Percentiles rank a stretch among this genome's conserved stretches.
These are phyloP conservation scores for Rutilus rutilus DNA, from an alignment of 2,113 vertebrate genomes.

Conservation along the genomic window DNA sequence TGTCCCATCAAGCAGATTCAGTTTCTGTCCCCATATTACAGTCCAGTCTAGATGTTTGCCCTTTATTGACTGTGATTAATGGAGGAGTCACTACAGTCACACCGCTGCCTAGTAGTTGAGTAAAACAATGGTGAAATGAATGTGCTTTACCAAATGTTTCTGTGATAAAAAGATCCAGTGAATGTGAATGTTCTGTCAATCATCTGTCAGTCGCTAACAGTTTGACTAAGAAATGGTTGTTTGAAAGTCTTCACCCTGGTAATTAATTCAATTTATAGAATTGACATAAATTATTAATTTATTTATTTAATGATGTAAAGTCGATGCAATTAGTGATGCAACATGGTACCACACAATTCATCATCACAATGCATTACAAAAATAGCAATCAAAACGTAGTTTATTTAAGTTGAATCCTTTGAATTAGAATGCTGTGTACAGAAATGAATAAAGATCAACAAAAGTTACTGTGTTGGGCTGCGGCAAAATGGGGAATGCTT, in stretches of 20 bases:
- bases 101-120: neutral
- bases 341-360: neutral
- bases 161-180: too few relatives aligned
- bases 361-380: neutral
- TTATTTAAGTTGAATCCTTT: neutral
- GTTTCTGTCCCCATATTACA: conserved; percentile 49
- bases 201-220: too few relatives aligned
- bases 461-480: neutral
- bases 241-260: neutral
- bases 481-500: neutral
- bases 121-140: too few relatives aligned
- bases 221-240: neutral
- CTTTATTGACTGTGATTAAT: conserved; percentile 26
- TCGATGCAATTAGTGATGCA: neutral
- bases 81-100: conserved; percentile 41
- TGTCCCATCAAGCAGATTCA: neutral
- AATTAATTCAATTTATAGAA: neutral
- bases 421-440: neutral
- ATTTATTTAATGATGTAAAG: neutral
- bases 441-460: neutral
- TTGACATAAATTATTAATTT: neutral
- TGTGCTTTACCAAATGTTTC: too few relatives aligned
- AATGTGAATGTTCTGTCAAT: too few relatives aligned
- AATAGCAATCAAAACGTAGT: neutral
- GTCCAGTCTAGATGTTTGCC: conserved; percentile 33